Percentiles rank a stretch among this genome's conserved stretches.
Conservation (phyloP, 2,113 vertebrate species). For the Prunella fulvescens region DNA sequence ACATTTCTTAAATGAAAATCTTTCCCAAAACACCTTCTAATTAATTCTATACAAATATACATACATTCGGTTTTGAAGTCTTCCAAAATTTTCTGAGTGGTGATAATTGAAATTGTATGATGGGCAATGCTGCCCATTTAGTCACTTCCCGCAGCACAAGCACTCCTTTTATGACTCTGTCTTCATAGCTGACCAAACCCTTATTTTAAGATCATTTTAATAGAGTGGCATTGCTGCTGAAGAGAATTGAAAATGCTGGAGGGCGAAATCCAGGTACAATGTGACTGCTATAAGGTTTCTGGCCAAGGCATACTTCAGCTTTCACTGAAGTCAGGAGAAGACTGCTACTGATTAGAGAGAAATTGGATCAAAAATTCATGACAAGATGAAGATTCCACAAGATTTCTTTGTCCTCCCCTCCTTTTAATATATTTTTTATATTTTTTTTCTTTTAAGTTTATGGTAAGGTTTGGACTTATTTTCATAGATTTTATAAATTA, state of each 20-base stretch:
- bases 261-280: neutral
- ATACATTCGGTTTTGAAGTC: neutral
- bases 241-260: neutral
- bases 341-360: neutral
- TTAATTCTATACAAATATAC: neutral
- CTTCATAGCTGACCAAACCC: neutral
- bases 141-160: neutral
- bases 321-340: neutral
- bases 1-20: neutral
- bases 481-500: neutral
- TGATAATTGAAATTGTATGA: neutral
- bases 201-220: neutral
- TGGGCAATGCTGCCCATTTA: neutral
- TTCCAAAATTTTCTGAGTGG: neutral
- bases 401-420: neutral
- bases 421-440: neutral
- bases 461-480: neutral
- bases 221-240: neutral
- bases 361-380: neutral
- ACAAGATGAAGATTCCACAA: neutral
- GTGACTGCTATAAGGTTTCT: neutral
- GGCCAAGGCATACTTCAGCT: neutral
- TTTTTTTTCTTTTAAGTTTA: neutral
- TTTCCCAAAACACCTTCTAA: neutral
- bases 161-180: neutral